phyloP scores from a whole-genome alignment of 1,140 invertebrate genomes.

The Halotydeus destructor region DNA sequence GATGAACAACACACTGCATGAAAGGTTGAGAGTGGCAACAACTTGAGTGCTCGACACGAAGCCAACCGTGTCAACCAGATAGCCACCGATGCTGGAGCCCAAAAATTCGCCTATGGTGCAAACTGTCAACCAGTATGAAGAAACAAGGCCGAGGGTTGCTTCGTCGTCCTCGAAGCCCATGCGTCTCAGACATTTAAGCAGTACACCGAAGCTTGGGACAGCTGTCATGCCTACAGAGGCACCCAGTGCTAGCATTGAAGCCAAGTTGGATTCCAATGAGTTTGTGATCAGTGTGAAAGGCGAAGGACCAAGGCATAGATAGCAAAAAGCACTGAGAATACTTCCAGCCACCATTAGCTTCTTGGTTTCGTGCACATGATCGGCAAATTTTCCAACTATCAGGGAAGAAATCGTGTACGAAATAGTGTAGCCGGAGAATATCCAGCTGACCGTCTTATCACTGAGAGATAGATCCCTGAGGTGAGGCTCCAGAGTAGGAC shows the following conservation, averaged over 20 bases:
- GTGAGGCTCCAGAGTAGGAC: conserved; percentile 52
- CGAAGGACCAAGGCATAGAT: conserved; percentile 44
- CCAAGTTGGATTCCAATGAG: conserved; percentile 39
- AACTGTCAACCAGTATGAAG: too few species aligned
- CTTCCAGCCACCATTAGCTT: conserved; percentile 43
- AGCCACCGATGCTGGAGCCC: too few species aligned
- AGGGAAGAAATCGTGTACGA: conserved; percentile 48
- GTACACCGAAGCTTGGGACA: too few species aligned
- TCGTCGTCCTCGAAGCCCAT: too few species aligned
- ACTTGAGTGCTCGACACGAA: too few species aligned
- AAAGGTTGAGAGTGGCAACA: too few species aligned
- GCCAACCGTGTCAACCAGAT: too few species aligned
- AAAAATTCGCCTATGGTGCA: too few species aligned
- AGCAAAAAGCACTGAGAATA: conserved; percentile 33
- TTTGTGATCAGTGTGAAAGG: conserved; percentile 36
- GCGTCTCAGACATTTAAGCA: too few species aligned
- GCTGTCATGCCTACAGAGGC: conserved; percentile 42
- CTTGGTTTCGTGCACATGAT: conserved; percentile 28
- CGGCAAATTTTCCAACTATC: conserved; percentile 45
- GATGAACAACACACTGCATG: too few species aligned
- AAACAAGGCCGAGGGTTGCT: too few species aligned
- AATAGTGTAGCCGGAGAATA: conserved; percentile 46
- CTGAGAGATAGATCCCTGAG: conserved; percentile 25
- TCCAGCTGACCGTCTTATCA: conserved; percentile 32
- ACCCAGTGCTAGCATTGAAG: conserved; percentile 39